Evolutionary conservation across 2,797 vertebrate genomes (phyloP).

Genomic region (Danio albolineatus): DNA sequence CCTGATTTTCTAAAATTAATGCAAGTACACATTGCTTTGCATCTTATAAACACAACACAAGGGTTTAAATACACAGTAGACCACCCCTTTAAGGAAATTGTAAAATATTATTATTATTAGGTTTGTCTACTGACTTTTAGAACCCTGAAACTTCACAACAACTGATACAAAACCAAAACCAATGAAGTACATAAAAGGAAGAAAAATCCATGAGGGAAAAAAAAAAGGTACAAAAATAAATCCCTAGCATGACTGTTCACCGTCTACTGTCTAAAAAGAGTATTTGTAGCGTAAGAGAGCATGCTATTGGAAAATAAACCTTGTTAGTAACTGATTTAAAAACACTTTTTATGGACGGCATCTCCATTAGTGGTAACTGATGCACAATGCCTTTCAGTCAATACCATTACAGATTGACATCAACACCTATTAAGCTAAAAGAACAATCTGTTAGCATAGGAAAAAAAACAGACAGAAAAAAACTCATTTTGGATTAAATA

Average conservation of each 20-base stretch:
- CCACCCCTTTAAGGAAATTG: too few relatives aligned
- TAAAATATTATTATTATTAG: not conserved
- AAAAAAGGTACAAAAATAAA: not conserved
- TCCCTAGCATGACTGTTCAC: not conserved
- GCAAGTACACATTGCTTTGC: too few relatives aligned
- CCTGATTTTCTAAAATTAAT: too few relatives aligned
- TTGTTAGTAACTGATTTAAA: not conserved
- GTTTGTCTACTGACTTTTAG: not conserved
- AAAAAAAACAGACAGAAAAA: not conserved
- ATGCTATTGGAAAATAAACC: constrained; percentile 5
- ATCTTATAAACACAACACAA: too few relatives aligned
- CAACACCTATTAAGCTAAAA: not conserved
- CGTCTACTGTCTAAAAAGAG: not conserved
- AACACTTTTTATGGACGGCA: not conserved
- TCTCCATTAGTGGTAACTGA: constrained; percentile 15
- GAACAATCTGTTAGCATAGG: not conserved
- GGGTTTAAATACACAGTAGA: too few relatives aligned
- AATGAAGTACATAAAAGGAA: not conserved
- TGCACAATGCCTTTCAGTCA: not conserved
- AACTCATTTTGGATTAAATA: not conserved
- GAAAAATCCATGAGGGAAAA: not conserved
- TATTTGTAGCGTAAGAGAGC: not conserved
- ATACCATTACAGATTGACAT: not conserved
- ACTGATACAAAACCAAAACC: not conserved
- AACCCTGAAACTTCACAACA: not conserved